Evolutionary conservation across 2,113 vertebrate genomes (phyloP).

Genomic region (Alces alces): DNA sequence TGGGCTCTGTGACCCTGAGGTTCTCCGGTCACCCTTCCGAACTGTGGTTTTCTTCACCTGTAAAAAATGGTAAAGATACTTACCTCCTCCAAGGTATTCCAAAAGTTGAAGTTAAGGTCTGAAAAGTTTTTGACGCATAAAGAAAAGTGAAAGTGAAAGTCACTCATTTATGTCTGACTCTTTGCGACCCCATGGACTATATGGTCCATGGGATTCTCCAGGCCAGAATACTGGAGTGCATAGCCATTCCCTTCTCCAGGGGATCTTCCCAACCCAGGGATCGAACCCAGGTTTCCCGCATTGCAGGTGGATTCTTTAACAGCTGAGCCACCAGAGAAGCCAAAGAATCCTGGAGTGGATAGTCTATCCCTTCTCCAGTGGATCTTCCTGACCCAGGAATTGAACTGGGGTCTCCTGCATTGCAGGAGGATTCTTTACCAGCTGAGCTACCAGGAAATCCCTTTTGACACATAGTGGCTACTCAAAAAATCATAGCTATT

Average conservation of each 20-base stretch:
- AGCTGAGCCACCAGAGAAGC: not conserved
- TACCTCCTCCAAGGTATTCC: not conserved
- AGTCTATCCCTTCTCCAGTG: not conserved
- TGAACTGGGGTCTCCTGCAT: not conserved
- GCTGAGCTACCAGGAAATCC: not conserved
- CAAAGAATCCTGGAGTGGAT: not conserved
- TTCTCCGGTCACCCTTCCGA: not conserved
- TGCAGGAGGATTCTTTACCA: not conserved
- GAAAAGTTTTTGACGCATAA: not conserved
- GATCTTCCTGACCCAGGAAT: not conserved
- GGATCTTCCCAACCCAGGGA: not conserved
- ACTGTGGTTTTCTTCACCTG: not conserved
- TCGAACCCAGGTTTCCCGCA: not conserved
- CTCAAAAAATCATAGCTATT: not conserved
- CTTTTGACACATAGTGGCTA: not conserved
- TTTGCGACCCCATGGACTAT: not conserved
- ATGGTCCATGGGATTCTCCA: not conserved
- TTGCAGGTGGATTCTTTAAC: not conserved
- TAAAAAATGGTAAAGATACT: not conserved
- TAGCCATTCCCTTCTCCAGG: not conserved
- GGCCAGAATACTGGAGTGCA: not conserved
- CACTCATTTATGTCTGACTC: not conserved
- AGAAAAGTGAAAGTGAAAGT: not conserved
- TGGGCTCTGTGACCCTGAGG: not conserved
- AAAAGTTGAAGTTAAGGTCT: not conserved